These are phyloP conservation scores for Drosophila parthenogenetica DNA, from an alignment of 2,888 invertebrate genomes.

Conservation along the genomic window DNA sequence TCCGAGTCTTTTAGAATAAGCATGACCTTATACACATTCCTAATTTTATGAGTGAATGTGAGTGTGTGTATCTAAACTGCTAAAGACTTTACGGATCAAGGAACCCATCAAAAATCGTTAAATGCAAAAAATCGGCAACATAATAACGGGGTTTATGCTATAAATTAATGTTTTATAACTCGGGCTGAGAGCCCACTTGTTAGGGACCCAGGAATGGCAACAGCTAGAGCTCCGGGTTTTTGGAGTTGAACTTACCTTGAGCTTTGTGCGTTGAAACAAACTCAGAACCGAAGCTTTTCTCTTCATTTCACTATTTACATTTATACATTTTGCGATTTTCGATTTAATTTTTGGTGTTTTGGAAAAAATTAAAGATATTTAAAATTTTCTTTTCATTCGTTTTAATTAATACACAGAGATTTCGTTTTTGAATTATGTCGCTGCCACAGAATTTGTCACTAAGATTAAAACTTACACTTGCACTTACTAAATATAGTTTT, in stretches of 20 bases:
- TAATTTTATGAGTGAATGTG: slow-evolving; percentile 11
- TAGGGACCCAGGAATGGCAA: slow-evolving; percentile 7
- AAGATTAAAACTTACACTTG: slow-evolving; percentile 38
- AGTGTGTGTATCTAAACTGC: slow-evolving; percentile 49
- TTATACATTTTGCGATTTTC: slow-evolving; percentile 20
- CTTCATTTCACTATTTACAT: slow-evolving; percentile 59
- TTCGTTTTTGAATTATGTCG: slow-evolving; percentile 6
- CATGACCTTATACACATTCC: neutral
- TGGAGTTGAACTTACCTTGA: slow-evolving; percentile 52
- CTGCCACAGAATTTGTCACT: slow-evolving; percentile 21
- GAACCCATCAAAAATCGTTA: slow-evolving; percentile 80
- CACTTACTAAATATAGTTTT: slow-evolving; percentile 33
- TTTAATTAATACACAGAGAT: slow-evolving; percentile 3
- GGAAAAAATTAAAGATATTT: slow-evolving; percentile 27
- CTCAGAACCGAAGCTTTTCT: slow-evolving; percentile 33
- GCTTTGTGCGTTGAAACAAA: slow-evolving; percentile 54
- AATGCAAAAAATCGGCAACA: slow-evolving; percentile 65
- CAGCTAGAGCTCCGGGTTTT: slow-evolving; percentile 28
- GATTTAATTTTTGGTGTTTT: slow-evolving; percentile 13
- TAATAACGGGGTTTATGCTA: slow-evolving; percentile 37
- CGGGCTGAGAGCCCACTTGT: slow-evolving; percentile 24
- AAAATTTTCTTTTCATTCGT: slow-evolving; percentile 8
- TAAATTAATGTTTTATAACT: slow-evolving; percentile 19
- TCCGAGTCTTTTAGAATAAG: slow-evolving; percentile 17
- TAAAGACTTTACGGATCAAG: slow-evolving; percentile 79